phyloP scores from a whole-genome alignment of 2,113 vertebrate genomes.

The Ameiurus melas region DNA sequence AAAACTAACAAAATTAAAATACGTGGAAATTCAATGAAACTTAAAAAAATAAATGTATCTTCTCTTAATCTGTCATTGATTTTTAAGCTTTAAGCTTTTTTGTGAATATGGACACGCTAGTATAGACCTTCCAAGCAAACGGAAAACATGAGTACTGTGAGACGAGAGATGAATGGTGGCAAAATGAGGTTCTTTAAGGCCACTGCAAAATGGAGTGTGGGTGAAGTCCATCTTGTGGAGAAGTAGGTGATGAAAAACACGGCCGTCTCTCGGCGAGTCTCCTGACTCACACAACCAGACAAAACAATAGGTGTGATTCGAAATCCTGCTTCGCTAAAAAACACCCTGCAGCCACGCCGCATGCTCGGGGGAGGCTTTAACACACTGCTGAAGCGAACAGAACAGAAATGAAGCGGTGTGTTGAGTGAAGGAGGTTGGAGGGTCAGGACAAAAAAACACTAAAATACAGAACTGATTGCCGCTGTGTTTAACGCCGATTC shows the following conservation, averaged over 20 bases:
- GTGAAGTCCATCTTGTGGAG: constrained; percentile 53
- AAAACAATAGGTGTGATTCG: constrained; percentile 65
- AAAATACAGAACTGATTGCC: constrained; percentile 31
- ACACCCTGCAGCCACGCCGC: constrained; percentile 49
- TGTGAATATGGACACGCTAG: background rate
- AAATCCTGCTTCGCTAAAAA: constrained; percentile 64
- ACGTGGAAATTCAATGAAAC: too few species aligned
- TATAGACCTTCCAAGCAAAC: background rate
- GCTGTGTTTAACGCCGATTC: constrained; percentile 26
- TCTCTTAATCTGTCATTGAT: background rate
- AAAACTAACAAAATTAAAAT: background rate
- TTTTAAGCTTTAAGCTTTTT: background rate
- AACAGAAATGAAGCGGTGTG: constrained; percentile 3
- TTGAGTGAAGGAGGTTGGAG: constrained; percentile 1
- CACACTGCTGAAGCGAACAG: constrained; percentile 4
- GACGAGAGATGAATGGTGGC: background rate
- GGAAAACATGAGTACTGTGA: background rate
- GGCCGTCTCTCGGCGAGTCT: constrained; percentile 60
- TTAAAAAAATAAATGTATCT: too few species aligned
- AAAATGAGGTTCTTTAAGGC: constrained; percentile 10
- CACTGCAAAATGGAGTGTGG: background rate
- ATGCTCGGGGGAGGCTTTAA: constrained; percentile 19
- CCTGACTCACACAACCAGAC: constrained; percentile 54
- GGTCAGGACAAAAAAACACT: constrained; percentile 1
- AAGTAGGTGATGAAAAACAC: constrained; percentile 49